Conservation (phyloP, 2,113 vertebrate species). For the Aythya baeri region DNA sequence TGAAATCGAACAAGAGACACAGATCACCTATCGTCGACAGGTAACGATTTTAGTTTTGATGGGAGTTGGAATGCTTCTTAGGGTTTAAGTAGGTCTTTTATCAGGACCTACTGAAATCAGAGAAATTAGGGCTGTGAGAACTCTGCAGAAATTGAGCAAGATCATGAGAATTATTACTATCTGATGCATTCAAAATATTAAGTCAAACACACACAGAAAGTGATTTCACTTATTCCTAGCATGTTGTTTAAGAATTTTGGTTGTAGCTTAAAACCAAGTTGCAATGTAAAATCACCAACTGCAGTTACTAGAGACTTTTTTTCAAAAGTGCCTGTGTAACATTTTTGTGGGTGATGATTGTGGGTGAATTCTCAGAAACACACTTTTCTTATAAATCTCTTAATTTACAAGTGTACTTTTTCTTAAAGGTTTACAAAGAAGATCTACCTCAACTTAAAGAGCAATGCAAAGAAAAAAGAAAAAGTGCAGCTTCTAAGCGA, state of each 20-base stretch:
- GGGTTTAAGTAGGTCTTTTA: neutral
- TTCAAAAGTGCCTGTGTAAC: neutral
- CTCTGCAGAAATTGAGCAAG: neutral
- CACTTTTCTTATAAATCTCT: neutral
- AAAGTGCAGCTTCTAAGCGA: constrained; percentile 89
- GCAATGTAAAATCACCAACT: neutral
- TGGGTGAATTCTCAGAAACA: neutral
- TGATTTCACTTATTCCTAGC: neutral
- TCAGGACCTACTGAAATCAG: neutral
- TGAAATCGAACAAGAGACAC: constrained; percentile 98
- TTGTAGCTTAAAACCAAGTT: neutral
- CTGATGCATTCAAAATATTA: neutral
- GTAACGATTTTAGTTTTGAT: constrained; percentile 57
- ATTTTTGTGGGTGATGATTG: neutral
- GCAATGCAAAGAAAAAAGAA: constrained; percentile 95
- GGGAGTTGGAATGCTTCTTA: neutral
- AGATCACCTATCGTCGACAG: constrained; percentile 94
- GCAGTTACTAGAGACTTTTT: neutral
- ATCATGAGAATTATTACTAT: neutral
- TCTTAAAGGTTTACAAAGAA: constrained; percentile 97
- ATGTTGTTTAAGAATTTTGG: neutral
- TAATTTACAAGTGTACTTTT: neutral
- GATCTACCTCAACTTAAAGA: constrained; percentile 99
- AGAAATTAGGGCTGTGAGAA: neutral
- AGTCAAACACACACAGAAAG: neutral